Conservation (phyloP, 2,113 vertebrate genomes). For the Pampusana beccarii region DNA sequence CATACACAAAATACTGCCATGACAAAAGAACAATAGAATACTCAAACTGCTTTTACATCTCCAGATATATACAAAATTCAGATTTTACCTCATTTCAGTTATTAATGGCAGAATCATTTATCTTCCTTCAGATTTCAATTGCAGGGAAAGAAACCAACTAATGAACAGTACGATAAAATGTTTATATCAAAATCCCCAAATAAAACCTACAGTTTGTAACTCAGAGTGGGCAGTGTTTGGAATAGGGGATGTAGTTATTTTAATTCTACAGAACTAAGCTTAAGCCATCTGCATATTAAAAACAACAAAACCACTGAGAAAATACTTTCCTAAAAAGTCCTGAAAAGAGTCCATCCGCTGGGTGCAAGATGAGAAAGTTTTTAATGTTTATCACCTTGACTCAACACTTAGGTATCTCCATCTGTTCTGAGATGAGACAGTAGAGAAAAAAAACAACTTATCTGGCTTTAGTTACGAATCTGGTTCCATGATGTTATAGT, state of each 20-base stretch:
- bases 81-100: neutral
- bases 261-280: neutral
- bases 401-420: neutral
- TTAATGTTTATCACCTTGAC: neutral
- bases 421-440: neutral
- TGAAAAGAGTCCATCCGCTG: neutral
- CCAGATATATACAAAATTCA: neutral
- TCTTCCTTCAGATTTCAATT: neutral
- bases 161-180: neutral
- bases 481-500: neutral
- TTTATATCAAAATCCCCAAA: neutral
- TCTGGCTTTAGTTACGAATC: neutral
- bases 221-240: neutral
- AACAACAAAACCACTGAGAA: neutral
- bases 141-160: neutral
- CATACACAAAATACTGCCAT: neutral
- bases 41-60: neutral
- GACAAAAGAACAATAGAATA: neutral
- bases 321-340: neutral
- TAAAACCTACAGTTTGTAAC: neutral
- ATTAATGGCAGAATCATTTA: neutral
- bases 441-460: neutral
- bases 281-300: neutral
- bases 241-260: neutral
- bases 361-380: neutral